Evolutionary conservation across 2,797 vertebrate genomes (phyloP), one percentile per base, ranked within the genome.

Genomic region (Manis javanica): DNA sequence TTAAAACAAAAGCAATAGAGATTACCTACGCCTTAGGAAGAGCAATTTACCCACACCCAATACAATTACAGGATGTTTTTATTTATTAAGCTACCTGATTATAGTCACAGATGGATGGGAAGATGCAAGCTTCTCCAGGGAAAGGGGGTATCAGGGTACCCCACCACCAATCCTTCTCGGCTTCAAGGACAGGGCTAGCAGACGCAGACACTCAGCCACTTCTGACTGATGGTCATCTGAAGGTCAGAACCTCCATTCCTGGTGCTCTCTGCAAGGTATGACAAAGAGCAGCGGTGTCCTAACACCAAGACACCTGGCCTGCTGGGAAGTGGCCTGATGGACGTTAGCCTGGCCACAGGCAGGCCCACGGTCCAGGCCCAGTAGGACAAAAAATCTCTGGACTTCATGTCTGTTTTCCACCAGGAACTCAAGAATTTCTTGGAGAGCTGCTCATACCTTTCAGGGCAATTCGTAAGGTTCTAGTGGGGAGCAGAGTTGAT

Each of bases 241-340:
- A 37, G 49, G 69, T 24, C n/a, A 34, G 55, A 61, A 13, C 18
- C 37, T 34, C 10, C 26, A 26, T 37, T 39, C 46, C 37, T 10
- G 51, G 46, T 15, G 23, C 23, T 26, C 21, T n/a, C 11, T 68
- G 64, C 16, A 21, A 53, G 39, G 21, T 7, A 2, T 0, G 10
- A 13, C 10, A 19, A 63, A 26, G 0, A 77, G 46, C 1, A 16
- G 42, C 34, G 42, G 46, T 15, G 39, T 26, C 31, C 8, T 4
- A 8, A n/a, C 29, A 34, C 34, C 64, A 1, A 55, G 63, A 46
- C 11, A 7, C 14, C 0, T 3, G 63, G 37, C 51, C 1, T 0
- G 6, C 16, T 3, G 29, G 71, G 49, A 4, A 21, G 31, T 18
- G 59, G 46, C 71, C 57, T 31, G 24, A 23, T 18, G 26, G 11